Base-by-base conservation (phyloP, 1,140 invertebrate species). In the Aphelinus certus region DNA sequence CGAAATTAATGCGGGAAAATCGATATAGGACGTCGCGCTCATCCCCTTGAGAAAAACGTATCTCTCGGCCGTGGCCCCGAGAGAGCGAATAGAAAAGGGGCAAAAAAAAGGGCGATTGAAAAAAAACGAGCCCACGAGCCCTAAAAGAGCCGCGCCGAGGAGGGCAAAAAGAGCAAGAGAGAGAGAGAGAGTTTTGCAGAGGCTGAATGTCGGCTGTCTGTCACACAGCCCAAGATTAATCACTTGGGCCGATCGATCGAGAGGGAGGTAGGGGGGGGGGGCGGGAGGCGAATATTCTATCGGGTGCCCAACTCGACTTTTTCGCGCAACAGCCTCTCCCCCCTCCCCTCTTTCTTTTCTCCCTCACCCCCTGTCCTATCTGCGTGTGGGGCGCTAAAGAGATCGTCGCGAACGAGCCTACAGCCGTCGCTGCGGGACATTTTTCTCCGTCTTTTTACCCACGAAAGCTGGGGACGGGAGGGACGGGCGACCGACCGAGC, bases 181-280 rank as follows among this genome's bases (percentile, higher is more conserved):
- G 7, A 63, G 61, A 63, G 3, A 62, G 26, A 47, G n/a, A 63
- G 45, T 10, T 60, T 7, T 26, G 51, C 9, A 53, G 51, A 4
- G 26, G 63, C 3, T 26, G 45, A 51, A 61, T 72, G 62, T 72
- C 61, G 57, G 53, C n/a, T 72, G 61, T 57, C 61, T n/a, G 61
- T 72, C 61, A 72, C 26, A 26, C 64, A 64, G 61, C 10, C 51
- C 51, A 72, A 72, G 61, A 72, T 72, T 72, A 64, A 72, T 72
- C 70, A 49, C 43, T 72, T 48, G 51, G 56, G 42, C 61, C 26
- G 64, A 72, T 72, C 61, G 57, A 68, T 74, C 58, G 43, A n/a
- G n/a, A n/a, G n/a, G n/a, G n/a, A n/a, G n/a, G n/a, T n/a, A n/a
- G n/a, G n/a, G n/a, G n/a, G n/a, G n/a, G n/a, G n/a, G n/a, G n/a